Evolutionary conservation across 2,888 invertebrate species (phyloP), one percentile per base, ranked within the genome.

Genomic region (Parelbella ahira): DNA sequence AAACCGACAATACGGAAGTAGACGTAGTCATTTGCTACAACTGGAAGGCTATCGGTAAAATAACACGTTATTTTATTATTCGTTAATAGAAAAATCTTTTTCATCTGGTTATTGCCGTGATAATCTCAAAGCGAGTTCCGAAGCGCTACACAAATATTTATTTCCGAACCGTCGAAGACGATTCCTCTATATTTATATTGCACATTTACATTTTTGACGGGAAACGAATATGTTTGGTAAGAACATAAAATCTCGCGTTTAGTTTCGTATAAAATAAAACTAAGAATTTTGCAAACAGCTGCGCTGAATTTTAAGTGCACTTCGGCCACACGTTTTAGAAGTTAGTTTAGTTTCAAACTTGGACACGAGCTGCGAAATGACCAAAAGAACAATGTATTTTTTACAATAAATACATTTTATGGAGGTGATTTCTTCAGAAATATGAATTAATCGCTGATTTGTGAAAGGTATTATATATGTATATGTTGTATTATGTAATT

Each of bases 271-370:
- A 56, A 63, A 65, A 68, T 68, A 64, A 62, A 69, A 68, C 68
- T 67, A 59, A n/a, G 62, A 69, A 69, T 65, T 71, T 62, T 47
- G 49, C 52, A 53, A 51, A 55, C 68, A 68, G 60, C 71, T 70
- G 69, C 49, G 63, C 58, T 49, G 64, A 67, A 74, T 75, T 78
- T 71, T 60, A 67, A 72, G 64, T 62, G 53, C 56, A 60, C 56
- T 61, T 58, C 45, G 49, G 51, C 64, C 63, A 60, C 65, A 66
- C 59, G 62, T 63, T 60, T 59, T 53, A 52, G 51, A 71, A 76
- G 69, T 79, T 78, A 72, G 74, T 75, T 72, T 70, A 69, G 70
- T 70, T 71, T 64, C 63, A 58, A 60, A 55, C 47, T 49, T 41
- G 21, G 27, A 41, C 33, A 27, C 30, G 41, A 33, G 58, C 53